These are phyloP conservation scores for Rousettus madagascariensis DNA, from an alignment of 2,797 vertebrate species.

Conservation along the genomic window DNA sequence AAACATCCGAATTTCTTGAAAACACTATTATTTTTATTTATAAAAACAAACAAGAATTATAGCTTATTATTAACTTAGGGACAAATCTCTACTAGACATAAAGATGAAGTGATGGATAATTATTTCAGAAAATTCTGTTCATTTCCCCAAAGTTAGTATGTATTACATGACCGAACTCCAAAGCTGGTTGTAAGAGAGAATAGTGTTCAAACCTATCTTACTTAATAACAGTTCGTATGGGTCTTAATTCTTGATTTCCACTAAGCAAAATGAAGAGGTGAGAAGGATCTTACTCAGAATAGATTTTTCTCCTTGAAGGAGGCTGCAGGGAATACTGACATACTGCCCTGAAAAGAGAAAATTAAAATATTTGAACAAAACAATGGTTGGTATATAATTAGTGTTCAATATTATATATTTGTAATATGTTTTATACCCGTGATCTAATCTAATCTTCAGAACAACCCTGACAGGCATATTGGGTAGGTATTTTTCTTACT, in stretches of 20 bases:
- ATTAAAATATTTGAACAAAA: conserved; percentile 39
- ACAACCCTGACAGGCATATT: not conserved
- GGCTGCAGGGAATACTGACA: conserved; percentile 25
- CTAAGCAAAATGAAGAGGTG: conserved; percentile 28
- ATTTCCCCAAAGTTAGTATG: not conserved
- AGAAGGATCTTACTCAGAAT: conserved; percentile 81
- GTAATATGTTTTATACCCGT: not conserved
- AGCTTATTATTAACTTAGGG: not conserved
- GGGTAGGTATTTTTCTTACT: not conserved
- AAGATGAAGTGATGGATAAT: not conserved
- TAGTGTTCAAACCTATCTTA: not conserved
- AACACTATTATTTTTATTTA: not conserved
- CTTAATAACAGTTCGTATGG: not conserved
- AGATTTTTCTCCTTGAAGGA: conserved; percentile 56
- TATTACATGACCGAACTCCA: not conserved
- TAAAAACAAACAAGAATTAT: not conserved
- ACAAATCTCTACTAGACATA: not conserved
- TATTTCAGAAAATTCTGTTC: conserved; percentile 34
- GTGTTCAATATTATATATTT: not conserved
- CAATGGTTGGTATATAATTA: not conserved
- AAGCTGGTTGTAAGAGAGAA: not conserved
- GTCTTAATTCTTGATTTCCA: conserved; percentile 25
- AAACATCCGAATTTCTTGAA: conserved; percentile 18
- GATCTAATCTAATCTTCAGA: not conserved
- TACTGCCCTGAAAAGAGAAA: conserved; percentile 68